Evolutionary conservation across 2,888 invertebrate species (phyloP).

Genomic region (Oscheius sp.): DNA sequence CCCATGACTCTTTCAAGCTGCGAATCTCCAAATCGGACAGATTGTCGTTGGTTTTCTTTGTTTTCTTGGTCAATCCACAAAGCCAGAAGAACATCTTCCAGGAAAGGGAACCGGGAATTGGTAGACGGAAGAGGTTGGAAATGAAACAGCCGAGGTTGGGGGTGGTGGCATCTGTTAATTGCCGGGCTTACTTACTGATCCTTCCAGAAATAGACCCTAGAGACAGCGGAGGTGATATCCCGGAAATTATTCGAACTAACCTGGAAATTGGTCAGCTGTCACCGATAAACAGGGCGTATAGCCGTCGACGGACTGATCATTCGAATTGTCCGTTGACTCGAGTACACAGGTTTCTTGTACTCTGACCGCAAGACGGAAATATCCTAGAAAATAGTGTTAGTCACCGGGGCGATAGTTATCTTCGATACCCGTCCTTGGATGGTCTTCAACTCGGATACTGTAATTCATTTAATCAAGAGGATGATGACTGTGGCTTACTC

Average conservation of each 20-base stretch:
- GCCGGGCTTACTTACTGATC: neutral
- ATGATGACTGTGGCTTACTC: neutral
- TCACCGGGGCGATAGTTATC: neutral
- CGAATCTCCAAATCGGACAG: conserved; percentile 17
- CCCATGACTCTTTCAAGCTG: conserved; percentile 17
- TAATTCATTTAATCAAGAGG: neutral
- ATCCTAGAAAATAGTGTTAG: no score
- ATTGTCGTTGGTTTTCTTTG: neutral
- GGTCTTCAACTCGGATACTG: neutral
- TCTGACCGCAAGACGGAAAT: no score
- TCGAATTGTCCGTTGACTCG: no score
- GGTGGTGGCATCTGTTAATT: neutral
- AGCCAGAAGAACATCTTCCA: conserved; percentile 24
- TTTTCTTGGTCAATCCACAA: conserved; percentile 8
- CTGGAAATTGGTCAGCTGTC: no score
- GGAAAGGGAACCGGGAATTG: conserved; percentile 23
- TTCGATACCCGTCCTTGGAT: neutral
- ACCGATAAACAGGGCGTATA: no score
- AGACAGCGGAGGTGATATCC: no score
- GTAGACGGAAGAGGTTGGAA: conserved; percentile 25
- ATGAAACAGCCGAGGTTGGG: conserved; percentile 13
- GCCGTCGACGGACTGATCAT: no score
- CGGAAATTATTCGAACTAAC: no score
- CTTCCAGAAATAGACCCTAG: no score
- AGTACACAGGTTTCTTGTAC: no score